These are phyloP conservation scores for Atta texana DNA, from an alignment of 1,140 invertebrate genomes.

Conservation along the genomic window DNA sequence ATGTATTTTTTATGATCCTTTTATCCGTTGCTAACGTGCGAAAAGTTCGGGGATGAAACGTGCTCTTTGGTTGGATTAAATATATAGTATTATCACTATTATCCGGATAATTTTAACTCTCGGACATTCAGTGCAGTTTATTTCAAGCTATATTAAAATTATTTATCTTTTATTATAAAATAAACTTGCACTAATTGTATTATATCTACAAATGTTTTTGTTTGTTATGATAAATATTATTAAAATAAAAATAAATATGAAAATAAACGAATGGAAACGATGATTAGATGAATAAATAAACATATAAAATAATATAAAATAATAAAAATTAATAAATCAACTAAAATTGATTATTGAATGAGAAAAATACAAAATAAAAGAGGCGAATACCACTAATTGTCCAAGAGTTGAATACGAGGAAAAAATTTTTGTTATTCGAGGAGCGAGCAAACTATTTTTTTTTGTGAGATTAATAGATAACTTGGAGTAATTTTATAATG, in stretches of 20 bases:
- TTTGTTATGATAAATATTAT: neutral
- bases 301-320: too few relatives aligned
- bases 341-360: neutral
- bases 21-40: conserved; percentile 66
- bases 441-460: conserved; percentile 19
- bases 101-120: conserved; percentile 56
- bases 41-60: conserved; percentile 53
- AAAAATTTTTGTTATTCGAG: conserved; percentile 12
- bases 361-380: neutral
- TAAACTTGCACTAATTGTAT: neutral
- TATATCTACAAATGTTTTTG: neutral
- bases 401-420: neutral
- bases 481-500: conserved; percentile 62
- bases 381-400: neutral
- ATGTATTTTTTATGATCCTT: conserved; percentile 78
- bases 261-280: neutral
- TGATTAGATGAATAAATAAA: too few relatives aligned
- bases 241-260: conserved; percentile 11
- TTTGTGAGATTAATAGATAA: conserved; percentile 60
- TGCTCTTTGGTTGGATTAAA: conserved; percentile 64
- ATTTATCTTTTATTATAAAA: conserved; percentile 2
- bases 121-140: neutral
- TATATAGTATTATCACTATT: conserved; percentile 53
- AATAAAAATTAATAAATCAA: neutral
- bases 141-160: neutral